Conservation (phyloP, 2,113 vertebrate genomes). For the Bambusicola thoracicus region DNA sequence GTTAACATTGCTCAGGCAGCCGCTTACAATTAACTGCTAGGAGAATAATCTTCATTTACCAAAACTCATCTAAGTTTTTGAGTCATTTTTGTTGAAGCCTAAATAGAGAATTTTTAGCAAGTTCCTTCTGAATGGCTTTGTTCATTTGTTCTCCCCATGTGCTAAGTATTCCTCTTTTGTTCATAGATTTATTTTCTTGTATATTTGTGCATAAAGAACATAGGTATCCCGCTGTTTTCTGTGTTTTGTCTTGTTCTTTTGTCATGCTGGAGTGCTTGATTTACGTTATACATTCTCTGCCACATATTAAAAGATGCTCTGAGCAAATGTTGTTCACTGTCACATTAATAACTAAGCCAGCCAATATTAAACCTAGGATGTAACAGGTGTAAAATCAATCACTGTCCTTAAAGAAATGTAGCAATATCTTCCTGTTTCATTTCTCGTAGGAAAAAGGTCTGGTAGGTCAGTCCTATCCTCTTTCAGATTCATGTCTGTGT, state of each 20-base stretch:
- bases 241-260: background rate
- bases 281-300: background rate
- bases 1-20: background rate
- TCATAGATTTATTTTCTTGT: background rate
- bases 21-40: background rate
- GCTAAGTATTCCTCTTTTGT: background rate
- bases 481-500: background rate
- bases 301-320: background rate
- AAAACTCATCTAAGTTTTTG: background rate
- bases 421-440: background rate
- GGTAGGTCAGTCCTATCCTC: background rate
- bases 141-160: background rate
- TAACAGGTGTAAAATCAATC: background rate
- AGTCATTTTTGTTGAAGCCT: background rate
- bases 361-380: background rate
- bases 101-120: background rate
- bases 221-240: background rate
- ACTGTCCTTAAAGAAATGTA: background rate
- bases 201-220: background rate
- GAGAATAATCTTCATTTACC: background rate
- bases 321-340: background rate
- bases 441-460: background rate
- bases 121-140: background rate
- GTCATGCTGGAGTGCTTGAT: background rate
- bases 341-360: background rate